phyloP scores from a whole-genome alignment of 2,113 vertebrate species.

The Raja brachyura region DNA sequence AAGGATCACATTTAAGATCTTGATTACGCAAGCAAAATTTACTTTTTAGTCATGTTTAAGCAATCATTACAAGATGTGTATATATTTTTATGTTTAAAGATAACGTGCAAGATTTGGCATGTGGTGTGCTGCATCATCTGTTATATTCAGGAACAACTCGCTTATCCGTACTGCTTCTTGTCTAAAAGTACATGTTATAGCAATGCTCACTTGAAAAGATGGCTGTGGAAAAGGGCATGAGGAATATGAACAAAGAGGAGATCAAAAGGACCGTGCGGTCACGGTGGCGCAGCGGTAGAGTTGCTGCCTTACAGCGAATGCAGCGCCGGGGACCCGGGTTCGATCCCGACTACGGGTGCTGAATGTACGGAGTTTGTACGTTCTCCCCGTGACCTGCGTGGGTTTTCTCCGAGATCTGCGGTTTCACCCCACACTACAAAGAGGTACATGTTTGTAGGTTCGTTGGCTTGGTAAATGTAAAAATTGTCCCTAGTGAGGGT shows the following conservation, averaged over 20 bases:
- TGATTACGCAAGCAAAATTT: conserved; percentile 14
- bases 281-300: too few species aligned
- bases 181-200: background rate
- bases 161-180: background rate
- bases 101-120: conserved; percentile 7
- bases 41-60: conserved; percentile 21
- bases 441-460: too few species aligned
- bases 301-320: too few species aligned
- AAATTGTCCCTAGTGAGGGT: too few species aligned
- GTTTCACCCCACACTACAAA: too few species aligned
- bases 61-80: conserved; percentile 2
- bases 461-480: too few species aligned
- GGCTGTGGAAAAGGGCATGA: background rate
- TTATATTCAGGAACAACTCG: background rate
- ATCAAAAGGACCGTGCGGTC: background rate
- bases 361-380: too few species aligned
- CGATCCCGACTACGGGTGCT: too few species aligned
- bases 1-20: conserved; percentile 25
- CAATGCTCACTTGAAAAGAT: background rate
- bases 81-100: background rate
- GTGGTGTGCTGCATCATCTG: background rate
- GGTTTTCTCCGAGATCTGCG: too few species aligned
- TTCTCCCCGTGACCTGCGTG: too few species aligned
- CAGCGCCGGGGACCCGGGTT: too few species aligned
- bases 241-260: background rate